Conservation (phyloP, 2,113 vertebrate species). For the Vombatus ursinus region DNA sequence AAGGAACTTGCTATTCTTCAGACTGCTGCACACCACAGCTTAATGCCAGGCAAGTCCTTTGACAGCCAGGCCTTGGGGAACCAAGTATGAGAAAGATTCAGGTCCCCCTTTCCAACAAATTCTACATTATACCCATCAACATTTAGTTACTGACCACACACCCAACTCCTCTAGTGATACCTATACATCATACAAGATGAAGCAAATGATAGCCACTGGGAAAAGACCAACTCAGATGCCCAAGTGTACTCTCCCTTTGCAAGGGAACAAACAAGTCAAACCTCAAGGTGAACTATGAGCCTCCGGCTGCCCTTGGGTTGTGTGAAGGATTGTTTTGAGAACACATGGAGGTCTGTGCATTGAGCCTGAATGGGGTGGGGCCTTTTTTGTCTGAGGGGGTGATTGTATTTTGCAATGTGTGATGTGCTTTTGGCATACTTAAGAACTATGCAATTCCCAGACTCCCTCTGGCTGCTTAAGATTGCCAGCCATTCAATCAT, state of each 20-base stretch:
- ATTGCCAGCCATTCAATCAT: neutral
- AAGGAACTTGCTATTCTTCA: neutral
- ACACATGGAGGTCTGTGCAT: neutral
- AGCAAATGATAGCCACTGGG: neutral
- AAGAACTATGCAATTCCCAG: neutral
- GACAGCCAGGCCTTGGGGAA: neutral
- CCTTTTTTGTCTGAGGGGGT: neutral
- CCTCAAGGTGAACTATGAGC: neutral
- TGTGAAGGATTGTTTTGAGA: neutral
- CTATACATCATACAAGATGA: neutral
- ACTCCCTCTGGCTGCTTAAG: neutral
- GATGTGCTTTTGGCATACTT: neutral
- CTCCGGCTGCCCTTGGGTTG: neutral
- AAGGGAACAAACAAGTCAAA: conserved; percentile 1
- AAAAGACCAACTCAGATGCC: neutral
- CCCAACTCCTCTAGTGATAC: neutral
- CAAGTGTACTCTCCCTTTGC: neutral
- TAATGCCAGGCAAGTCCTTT: neutral
- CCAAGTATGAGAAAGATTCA: neutral
- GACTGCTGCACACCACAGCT: neutral
- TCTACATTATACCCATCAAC: neutral
- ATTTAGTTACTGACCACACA: neutral
- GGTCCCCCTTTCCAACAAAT: neutral
- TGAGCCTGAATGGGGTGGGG: neutral
- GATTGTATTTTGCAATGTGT: neutral